These are phyloP conservation scores for Eidolon dupreanum DNA, from an alignment of 2,797 vertebrate species.

Conservation along the genomic window DNA sequence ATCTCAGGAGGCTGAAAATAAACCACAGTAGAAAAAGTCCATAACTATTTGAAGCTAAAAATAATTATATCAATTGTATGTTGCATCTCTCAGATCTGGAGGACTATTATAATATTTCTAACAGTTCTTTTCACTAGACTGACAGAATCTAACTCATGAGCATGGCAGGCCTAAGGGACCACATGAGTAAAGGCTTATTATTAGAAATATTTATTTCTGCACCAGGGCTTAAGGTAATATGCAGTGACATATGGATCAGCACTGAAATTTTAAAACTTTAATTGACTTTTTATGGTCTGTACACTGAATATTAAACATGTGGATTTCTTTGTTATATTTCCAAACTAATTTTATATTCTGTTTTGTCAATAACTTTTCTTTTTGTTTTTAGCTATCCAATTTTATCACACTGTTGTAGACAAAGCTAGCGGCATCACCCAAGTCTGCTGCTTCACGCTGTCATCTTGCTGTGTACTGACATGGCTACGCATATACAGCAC, in stretches of 20 bases:
- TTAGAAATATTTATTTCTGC: conserved; percentile 62
- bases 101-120: conserved; percentile 55
- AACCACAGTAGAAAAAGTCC: conserved; percentile 21
- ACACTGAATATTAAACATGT: conserved; percentile 42
- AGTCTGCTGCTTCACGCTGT: background rate
- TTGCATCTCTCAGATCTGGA: conserved; percentile 31
- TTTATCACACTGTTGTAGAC: background rate
- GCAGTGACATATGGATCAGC: background rate
- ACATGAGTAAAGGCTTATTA: conserved; percentile 56
- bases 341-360: conserved; percentile 34
- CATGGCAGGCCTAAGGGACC: background rate
- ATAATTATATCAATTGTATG: conserved; percentile 52
- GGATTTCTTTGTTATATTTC: background rate
- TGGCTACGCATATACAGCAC: background rate
- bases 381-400: background rate
- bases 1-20: conserved; percentile 54
- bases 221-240: conserved; percentile 35
- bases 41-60: conserved; percentile 46
- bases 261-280: conserved; percentile 63
- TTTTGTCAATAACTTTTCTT: conserved; percentile 18
- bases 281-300: conserved; percentile 55
- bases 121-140: conserved; percentile 51
- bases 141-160: background rate
- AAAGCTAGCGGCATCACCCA: background rate
- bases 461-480: background rate